phyloP scores from a whole-genome alignment of 2,888 invertebrate genomes.

The Gandaritis pyraliata region DNA sequence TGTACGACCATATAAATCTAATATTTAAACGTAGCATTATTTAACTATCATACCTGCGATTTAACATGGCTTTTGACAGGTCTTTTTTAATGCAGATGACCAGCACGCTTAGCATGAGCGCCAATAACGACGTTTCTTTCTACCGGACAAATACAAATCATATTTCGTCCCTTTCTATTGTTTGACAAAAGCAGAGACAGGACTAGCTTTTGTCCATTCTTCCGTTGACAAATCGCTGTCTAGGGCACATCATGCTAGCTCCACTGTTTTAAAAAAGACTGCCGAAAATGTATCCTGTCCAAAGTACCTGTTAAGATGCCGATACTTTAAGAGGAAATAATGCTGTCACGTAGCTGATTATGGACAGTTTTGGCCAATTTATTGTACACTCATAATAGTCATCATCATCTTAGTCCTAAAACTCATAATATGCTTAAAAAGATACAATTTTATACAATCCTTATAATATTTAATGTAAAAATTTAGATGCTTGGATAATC shows the following conservation, averaged over 20 bases:
- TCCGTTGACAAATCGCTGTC: too few relatives aligned
- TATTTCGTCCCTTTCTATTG: too few relatives aligned
- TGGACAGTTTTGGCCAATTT: conserved; percentile 10
- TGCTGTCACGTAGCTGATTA: conserved; percentile 16
- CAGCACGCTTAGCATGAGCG: too few relatives aligned
- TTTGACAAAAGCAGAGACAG: too few relatives aligned
- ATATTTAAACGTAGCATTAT: conserved; percentile 16
- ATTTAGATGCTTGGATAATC: background rate
- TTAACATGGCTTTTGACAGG: conserved; percentile 1
- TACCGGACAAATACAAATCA: too few relatives aligned
- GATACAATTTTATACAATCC: background rate
- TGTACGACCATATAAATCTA: conserved; percentile 24
- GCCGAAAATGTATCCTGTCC: too few relatives aligned
- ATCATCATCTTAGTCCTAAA: too few relatives aligned
- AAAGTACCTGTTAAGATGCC: conserved; percentile 6
- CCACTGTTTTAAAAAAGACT: too few relatives aligned
- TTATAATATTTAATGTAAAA: background rate
- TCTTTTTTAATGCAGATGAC: background rate
- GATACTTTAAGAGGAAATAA: conserved; percentile 4
- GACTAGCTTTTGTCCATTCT: too few relatives aligned
- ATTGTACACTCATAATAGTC: background rate
- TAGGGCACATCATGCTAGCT: too few relatives aligned
- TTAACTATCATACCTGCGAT: background rate
- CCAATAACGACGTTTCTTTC: too few relatives aligned
- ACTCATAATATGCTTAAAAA: too few relatives aligned